Conservation (phyloP, 2,113 vertebrate genomes). For the Notothenia coriiceps region DNA sequence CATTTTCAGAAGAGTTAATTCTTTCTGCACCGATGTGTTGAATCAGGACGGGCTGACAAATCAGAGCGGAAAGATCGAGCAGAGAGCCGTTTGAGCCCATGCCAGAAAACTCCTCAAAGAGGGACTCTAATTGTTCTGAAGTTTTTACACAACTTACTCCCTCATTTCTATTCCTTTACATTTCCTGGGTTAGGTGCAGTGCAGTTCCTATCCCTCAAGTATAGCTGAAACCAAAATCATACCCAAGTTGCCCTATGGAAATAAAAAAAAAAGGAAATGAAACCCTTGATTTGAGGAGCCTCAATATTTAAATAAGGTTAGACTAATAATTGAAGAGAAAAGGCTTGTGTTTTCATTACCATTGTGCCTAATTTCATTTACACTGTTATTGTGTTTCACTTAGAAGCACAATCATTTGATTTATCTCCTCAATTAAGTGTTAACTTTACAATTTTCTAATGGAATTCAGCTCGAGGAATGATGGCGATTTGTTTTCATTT, state of each 20-base stretch:
- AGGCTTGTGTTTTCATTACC: slow-evolving; percentile 21
- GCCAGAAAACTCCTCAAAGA: slow-evolving; percentile 45
- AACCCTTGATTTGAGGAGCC: background rate
- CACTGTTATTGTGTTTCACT: slow-evolving; percentile 31
- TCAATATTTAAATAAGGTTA: background rate
- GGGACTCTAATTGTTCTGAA: slow-evolving; percentile 33
- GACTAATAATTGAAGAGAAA: slow-evolving; percentile 7
- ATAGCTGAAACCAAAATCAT: background rate
- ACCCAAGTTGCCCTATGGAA: background rate
- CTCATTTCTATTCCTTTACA: slow-evolving; percentile 12
- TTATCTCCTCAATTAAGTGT: slow-evolving; percentile 41
- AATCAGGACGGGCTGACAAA: slow-evolving; percentile 66
- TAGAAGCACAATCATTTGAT: slow-evolving; percentile 27
- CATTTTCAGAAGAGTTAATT: slow-evolving; percentile 71
- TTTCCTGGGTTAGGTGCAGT: slow-evolving; percentile 32
- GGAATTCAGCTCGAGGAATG: background rate
- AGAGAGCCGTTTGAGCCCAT: slow-evolving; percentile 34
- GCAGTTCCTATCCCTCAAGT: slow-evolving; percentile 1
- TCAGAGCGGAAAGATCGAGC: slow-evolving; percentile 37
- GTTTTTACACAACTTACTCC: slow-evolving; percentile 6
- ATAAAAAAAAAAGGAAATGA: background rate
- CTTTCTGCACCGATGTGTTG: slow-evolving; percentile 57
- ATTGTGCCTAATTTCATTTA: slow-evolving; percentile 25
- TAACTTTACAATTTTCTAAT: slow-evolving; percentile 30
- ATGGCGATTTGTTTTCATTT: slow-evolving; percentile 51